A percentile compares a stretch with the other conserved stretches of the same genome.
Evolutionary conservation across 2,113 vertebrate species (phyloP).

Genomic region (Gulo gulo): DNA sequence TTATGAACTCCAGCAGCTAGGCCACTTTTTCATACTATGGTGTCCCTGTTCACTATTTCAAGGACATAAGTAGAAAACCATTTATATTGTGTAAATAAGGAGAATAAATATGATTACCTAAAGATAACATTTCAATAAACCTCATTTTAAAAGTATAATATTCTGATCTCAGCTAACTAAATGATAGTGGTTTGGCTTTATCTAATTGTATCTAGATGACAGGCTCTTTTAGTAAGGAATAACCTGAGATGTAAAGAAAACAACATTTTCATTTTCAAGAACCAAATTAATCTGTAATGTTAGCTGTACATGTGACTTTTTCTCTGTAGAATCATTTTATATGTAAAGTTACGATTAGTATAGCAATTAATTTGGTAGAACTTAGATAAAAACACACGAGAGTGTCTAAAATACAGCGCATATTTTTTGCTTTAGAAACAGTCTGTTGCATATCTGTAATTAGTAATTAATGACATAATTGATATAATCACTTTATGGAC

Average conservation of each 20-base stretch:
- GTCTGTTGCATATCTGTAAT: slow-evolving; percentile 4
- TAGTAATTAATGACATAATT: slow-evolving; percentile 26
- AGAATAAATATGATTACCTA: slow-evolving; percentile 81
- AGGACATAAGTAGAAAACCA: slow-evolving; percentile 88
- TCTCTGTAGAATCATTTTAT: slow-evolving; percentile 41
- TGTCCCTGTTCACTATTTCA: slow-evolving; percentile 89
- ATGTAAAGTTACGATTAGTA: slow-evolving; percentile 43
- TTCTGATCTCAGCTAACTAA: slow-evolving; percentile 73
- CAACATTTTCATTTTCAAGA: neutral
- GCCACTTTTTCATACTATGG: slow-evolving; percentile 83
- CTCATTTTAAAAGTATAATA: slow-evolving; percentile 78
- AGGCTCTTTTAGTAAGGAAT: slow-evolving; percentile 52
- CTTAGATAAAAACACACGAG: slow-evolving; percentile 30
- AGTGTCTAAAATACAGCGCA: slow-evolving; percentile 1
- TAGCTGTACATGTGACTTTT: neutral
- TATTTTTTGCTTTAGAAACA: slow-evolving; percentile 54
- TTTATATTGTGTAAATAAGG: slow-evolving; percentile 83
- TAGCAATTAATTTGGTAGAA: slow-evolving; percentile 63
- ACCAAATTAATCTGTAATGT: neutral
- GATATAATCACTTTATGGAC: neutral
- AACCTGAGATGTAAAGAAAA: slow-evolving; percentile 49
- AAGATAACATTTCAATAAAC: slow-evolving; percentile 81
- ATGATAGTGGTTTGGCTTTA: slow-evolving; percentile 69
- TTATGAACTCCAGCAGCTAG: slow-evolving; percentile 89
- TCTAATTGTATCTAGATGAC: slow-evolving; percentile 69